Evolutionary conservation across 2,888 invertebrate species (phyloP).

Genomic region (Dugesia japonica): DNA sequence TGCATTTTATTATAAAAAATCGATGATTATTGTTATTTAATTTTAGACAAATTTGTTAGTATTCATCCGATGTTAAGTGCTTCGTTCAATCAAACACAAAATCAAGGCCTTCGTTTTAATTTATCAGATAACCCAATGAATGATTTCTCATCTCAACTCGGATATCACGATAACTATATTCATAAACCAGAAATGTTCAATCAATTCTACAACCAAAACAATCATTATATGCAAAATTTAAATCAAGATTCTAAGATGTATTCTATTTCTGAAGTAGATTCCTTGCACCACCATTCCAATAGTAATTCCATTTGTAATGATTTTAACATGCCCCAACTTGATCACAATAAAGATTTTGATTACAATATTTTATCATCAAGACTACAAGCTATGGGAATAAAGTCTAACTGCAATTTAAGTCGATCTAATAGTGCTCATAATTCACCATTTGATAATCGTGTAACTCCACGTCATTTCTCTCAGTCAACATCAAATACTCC

Average conservation of each 20-base stretch:
- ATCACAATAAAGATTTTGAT: too few species aligned
- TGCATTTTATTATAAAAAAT: not conserved
- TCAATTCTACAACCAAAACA: conserved; percentile 6
- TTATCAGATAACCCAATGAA: not conserved
- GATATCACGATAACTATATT: not conserved
- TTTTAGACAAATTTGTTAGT: not conserved
- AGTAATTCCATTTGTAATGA: not conserved
- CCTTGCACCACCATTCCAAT: not conserved
- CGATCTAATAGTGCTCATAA: too few species aligned
- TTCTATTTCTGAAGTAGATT: conserved; percentile 2
- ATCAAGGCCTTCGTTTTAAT: not conserved
- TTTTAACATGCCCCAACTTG: too few species aligned
- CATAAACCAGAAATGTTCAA: not conserved
- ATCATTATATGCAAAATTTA: not conserved
- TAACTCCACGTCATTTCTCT: too few species aligned
- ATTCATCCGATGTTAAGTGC: not conserved
- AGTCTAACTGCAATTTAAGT: too few species aligned
- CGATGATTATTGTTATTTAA: not conserved
- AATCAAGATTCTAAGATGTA: conserved; percentile 3
- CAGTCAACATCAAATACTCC: too few species aligned
- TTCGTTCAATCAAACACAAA: conserved; percentile 4
- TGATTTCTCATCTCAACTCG: not conserved
- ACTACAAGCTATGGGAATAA: too few species aligned
- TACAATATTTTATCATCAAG: too few species aligned
- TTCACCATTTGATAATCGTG: too few species aligned